Base-by-base conservation (phyloP, 2,113 vertebrate genomes). In the Eupsittula cactorum region DNA sequence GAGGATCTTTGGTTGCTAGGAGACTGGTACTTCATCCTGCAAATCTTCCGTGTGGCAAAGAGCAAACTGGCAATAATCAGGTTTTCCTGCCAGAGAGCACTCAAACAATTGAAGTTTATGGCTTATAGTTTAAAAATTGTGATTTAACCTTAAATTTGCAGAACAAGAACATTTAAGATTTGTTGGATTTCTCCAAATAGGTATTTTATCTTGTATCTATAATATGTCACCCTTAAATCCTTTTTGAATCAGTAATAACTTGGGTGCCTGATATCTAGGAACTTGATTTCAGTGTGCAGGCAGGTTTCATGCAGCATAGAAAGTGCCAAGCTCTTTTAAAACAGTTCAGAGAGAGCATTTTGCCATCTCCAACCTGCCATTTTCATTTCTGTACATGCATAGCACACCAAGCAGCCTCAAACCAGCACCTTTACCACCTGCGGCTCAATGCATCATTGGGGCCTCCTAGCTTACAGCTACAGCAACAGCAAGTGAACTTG, bases 1-100 rank as follows among this genome's bases (percentile, higher is more conserved):
- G 74, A 96, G 92, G 82, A 97, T 96, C 91, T 97, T 55, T 95
- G 91, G 97, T 97, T 97, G 97, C 97, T 97, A 97, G 97, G 97
- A 97, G 69, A 97, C 97, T 95, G 74, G 85, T 93, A 82, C 90
- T 96, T 97, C 93, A 21, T 96, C 96, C 93, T 95, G 95, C 91
- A 96, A 97, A 94, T 95, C 93, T 97, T 97, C 80, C 42, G 76
- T 41, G 81, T 75, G 89, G 94, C 82, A 74, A 95, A 96, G 80
- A 96, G 52, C 89, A 90, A 94, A 95, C 86, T 87, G 47, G 87
- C 65, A 94, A 91, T 95, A 96, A 97, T 93, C 80, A 94, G 82
- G 79, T 90, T 95, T 93, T 93, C 88, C 79, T 95, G 50, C 74
- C 78, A 95, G 74, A 91, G 59, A 89, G 68, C 55, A 88, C 82